Conservation (phyloP, 2,113 vertebrate species). For the Muscicapa adusta region DNA sequence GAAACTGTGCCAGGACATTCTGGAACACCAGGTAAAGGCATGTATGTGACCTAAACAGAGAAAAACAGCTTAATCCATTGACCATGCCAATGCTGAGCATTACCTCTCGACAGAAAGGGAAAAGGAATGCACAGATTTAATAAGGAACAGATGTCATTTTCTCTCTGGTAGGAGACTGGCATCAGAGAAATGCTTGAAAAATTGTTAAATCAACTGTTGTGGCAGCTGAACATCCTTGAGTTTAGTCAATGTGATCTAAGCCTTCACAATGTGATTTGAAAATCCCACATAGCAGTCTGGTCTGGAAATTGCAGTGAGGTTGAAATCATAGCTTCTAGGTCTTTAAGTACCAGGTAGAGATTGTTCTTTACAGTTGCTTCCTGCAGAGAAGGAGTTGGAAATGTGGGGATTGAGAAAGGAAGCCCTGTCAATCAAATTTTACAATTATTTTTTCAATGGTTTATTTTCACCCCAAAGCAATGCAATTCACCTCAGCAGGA, state of each 20-base stretch:
- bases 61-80: background rate
- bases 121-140: background rate
- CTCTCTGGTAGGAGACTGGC: background rate
- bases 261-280: slow-evolving; percentile 20
- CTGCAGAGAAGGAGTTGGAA: slow-evolving; percentile 22
- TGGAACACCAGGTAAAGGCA: background rate
- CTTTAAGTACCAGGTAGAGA: slow-evolving; percentile 12
- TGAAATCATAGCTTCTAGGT: slow-evolving; percentile 34
- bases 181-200: slow-evolving; percentile 23
- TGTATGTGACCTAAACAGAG: background rate
- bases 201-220: slow-evolving; percentile 22
- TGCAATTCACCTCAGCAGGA: slow-evolving; percentile 17
- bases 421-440: slow-evolving; percentile 43
- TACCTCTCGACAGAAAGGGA: background rate
- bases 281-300: slow-evolving; percentile 28
- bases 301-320: slow-evolving; percentile 21
- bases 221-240: slow-evolving; percentile 30
- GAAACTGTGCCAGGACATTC: background rate
- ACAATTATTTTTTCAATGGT: slow-evolving; percentile 25
- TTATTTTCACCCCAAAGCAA: slow-evolving; percentile 47
- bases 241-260: slow-evolving; percentile 19
- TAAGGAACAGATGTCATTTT: slow-evolving; percentile 8
- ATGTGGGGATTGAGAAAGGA: background rate
- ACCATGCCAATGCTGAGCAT: background rate
- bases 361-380: slow-evolving; percentile 49